Evolutionary conservation across 2,113 vertebrate genomes (phyloP), one percentile per base, ranked within the genome.

Genomic region (Sarotherodon lohbergeri): DNA sequence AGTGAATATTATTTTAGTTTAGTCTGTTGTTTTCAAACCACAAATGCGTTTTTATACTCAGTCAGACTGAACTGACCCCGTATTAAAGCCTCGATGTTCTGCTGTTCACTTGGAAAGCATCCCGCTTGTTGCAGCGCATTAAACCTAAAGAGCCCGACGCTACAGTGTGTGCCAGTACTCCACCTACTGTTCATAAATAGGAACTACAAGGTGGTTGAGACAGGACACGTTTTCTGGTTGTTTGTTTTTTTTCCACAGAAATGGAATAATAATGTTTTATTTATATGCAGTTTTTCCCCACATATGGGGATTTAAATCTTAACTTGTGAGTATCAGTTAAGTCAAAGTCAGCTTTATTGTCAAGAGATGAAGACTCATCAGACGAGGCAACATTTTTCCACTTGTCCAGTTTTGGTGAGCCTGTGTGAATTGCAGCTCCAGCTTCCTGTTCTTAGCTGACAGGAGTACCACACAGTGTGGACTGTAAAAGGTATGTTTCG

Each of bases 221-320:
- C 29, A 17, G 13, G 32, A 50, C 10, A 17, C 11, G 7, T 81
- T 61, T 63, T 10, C 2, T 17, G 2, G 34, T 80, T 36, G 29
- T 63, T 63, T 9, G 46, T 0, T 1, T 0, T 3, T 1, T 17
- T 9, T 0, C 14, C 22, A 17, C 19, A 48, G 56, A 66, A 19
- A n/a, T 5, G 9, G 0, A 24, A 41, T 36, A 17, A 57, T 55
- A 55, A 24, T 24, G 9, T 27, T 57, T 39, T 39, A 1, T 56
- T 41, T 71, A 41, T 29, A 16, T 32, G 24, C 29, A 8, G 11
- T 55, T 56, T 39, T 9, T 0, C 13, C 17, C 22, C 22, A 27
- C 39, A 27, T 6, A 27, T 61, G 39, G 22, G 24, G 2, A 16
- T 73, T 43, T 16, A 43, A 24, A 24, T 6, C 5, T 71, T 43